Percentiles rank a stretch among this genome's conserved stretches.
Conservation (phyloP, 2,888 invertebrate species). For the Corythucha ciliata region DNA sequence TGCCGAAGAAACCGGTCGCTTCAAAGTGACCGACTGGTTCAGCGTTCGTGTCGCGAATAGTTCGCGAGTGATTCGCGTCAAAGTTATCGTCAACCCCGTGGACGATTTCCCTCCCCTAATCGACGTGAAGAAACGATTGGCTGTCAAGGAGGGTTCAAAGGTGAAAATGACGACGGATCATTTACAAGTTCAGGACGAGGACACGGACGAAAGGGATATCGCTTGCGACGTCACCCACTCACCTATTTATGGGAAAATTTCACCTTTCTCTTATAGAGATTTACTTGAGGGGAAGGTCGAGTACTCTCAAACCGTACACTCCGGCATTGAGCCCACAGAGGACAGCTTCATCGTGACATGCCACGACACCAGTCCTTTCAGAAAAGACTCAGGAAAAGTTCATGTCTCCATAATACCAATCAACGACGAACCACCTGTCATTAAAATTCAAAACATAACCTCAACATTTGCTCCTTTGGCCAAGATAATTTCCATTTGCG, state of each 20-base stretch:
- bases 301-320: constrained; percentile 22
- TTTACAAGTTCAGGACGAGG: constrained; percentile 19
- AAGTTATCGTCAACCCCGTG: constrained; percentile 24
- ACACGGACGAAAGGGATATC: constrained; percentile 23
- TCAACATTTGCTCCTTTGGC: constrained; percentile 13
- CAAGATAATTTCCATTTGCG: constrained; percentile 17
- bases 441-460: constrained; percentile 12
- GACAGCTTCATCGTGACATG: constrained; percentile 23
- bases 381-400: constrained; percentile 15
- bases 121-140: constrained; percentile 15
- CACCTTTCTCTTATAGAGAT: constrained; percentile 16
- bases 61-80: constrained; percentile 9
- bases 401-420: constrained; percentile 19
- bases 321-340: constrained; percentile 19
- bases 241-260: constrained; percentile 9
- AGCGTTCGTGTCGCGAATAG: constrained; percentile 4
- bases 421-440: constrained; percentile 24
- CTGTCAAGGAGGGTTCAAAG: constrained; percentile 22
- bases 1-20: constrained; percentile 20
- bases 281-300: constrained; percentile 16
- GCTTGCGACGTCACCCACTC: constrained; percentile 19
- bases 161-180: constrained; percentile 7
- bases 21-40: constrained; percentile 20
- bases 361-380: constrained; percentile 20
- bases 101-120: constrained; percentile 22